Base-by-base conservation (phyloP, 2,888 invertebrate species). In the Hirtodrosophila duncani region DNA sequence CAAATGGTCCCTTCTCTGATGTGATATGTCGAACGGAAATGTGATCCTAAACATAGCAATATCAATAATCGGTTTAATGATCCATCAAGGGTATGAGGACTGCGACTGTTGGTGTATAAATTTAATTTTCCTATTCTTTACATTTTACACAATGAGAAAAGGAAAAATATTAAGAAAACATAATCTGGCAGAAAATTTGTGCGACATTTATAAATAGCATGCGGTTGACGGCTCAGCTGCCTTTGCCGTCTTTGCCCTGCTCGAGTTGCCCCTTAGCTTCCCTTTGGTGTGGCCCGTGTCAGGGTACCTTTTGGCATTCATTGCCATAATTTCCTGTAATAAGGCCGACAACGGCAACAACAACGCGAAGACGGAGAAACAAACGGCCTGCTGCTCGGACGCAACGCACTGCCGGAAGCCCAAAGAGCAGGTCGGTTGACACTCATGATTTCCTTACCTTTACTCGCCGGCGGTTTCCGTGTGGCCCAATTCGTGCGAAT, bases 401-500 rank as follows among this genome's bases (percentile, higher is more conserved):
- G n/a, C n/a, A n/a, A n/a, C n/a, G 45, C 36, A 48, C 55, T 29
- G 57, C 27, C 17, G 38, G 34, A n/a, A n/a, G 36, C 5, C 13
- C 13, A 5, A 9, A 17, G 10, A 43, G 51, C 37, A 5, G 49
- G 62, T 29, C 59, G 55, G 63, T 66, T 77, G 74, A 80, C 72
- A 75, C 68, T 75, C 77, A 72, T 80, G 74, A 72, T 80, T 77
- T 75, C 80, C 74, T 96, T 95, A 80, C 92, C 93, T 89, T 96
- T 96, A 41, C 94, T 94, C 74, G 94, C 94, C 33, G 97, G 97
- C 36, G 99, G 99, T 91, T 99, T 99, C 85, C 99, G 91, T 37
- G 98, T 98, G 41, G 99, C 99, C 99, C 99, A 99, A 90, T 99
- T 99, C 83, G 99, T 99, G 81, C 99, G 91, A 88, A 99, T 99